Conservation (phyloP, 2,797 vertebrate genomes). For the Crocodylus rhombifer region DNA sequence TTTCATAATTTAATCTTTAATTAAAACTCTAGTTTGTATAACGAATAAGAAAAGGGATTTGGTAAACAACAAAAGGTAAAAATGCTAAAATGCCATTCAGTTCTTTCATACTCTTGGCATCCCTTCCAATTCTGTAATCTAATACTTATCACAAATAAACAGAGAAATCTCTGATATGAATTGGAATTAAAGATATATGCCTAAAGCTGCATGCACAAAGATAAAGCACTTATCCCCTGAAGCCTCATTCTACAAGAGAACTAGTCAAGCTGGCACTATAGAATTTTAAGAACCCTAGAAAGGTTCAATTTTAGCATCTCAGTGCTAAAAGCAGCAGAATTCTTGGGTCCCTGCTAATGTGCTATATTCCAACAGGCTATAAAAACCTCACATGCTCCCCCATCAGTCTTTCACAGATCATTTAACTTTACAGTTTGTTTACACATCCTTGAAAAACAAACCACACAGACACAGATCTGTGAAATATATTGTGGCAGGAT, state of each 20-base stretch:
- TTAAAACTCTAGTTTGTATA: neutral
- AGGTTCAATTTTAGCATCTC: neutral
- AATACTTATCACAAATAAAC: neutral
- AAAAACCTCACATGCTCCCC: neutral
- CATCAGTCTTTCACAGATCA: neutral
- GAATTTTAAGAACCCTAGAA: neutral
- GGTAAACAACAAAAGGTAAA: neutral
- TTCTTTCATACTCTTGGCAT: neutral
- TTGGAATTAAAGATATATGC: neutral
- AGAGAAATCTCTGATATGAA: neutral
- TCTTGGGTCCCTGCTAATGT: neutral
- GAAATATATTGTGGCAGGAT: neutral
- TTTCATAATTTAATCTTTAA: neutral
- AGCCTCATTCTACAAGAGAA: neutral
- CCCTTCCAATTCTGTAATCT: neutral
- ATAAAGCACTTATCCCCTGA: neutral
- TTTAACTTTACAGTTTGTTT: conserved; percentile 33
- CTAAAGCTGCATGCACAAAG: neutral
- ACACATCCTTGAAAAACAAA: conserved; percentile 11
- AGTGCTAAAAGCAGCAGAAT: neutral
- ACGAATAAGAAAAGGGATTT: neutral
- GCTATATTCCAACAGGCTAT: neutral
- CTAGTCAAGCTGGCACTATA: neutral
- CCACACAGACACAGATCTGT: neutral
- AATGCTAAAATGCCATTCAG: too few species aligned